Base-by-base conservation (phyloP, 2,113 vertebrate species). In the Oncorhynchus clarkii region DNA sequence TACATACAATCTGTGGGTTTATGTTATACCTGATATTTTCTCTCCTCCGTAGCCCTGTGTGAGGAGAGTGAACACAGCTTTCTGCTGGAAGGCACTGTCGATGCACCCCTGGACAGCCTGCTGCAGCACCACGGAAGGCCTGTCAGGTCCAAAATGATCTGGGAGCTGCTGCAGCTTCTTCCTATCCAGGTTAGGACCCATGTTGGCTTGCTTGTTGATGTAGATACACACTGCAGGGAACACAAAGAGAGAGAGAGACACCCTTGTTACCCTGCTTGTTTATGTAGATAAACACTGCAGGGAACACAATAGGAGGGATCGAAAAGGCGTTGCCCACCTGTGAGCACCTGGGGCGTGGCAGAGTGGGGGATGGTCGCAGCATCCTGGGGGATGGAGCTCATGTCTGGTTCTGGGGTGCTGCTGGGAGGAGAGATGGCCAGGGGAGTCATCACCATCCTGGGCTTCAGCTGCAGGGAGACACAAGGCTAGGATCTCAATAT, bases 51-150 rank as follows among this genome's bases (percentile, higher is more conserved):
- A 98, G 87, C 97, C 98, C 82, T 96, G 96, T 27, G 95, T 96
- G 92, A 98, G 95, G 79, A 98, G 95, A 0, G 96, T 96, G 91
- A 98, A 99, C 81, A 99, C 96, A 0, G 89, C 92, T 89, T 98
- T 98, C 80, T 97, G 97, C 90, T 96, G 97, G 85, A 95, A 96
- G 0, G 97, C 96, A 0, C 96, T 97, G 93, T 99, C 94, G 1
- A 99, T 97, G 91, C 97, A 99, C 1, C 97, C 97, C 73, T 99
- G 97, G 2, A 99, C 96, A 0, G 96, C 96, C 80, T 96, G 97
- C 91, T 98, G 98, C 79, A 99, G 92, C 62, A 98, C 97, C 0
- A 92, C 90, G 0, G 98, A 92, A 0, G 97, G 97, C 45, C 95
- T 80, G 90, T 96, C 96, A 0, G 98, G 97, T 3, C 98, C 97